Evolutionary conservation across 1,140 invertebrate species (phyloP).

Genomic region (Ceratoteleas bidentatus): DNA sequence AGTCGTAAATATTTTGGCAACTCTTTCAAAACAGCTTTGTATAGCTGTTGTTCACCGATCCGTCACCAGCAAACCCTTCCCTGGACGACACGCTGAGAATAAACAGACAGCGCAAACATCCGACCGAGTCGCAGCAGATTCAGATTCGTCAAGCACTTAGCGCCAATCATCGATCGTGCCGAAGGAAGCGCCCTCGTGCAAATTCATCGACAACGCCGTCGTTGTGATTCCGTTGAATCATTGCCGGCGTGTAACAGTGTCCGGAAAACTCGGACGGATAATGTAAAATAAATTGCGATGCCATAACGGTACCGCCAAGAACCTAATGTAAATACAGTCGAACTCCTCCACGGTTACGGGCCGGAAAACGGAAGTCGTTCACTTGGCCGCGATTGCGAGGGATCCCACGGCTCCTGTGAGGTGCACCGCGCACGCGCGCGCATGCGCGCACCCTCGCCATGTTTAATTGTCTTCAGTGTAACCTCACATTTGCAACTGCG

Average conservation of each 20-base stretch:
- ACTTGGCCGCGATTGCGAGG: conserved; percentile 45
- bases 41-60: conserved; percentile 8
- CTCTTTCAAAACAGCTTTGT: conserved; percentile 16
- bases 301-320: conserved; percentile 1
- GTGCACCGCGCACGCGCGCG: conserved; percentile 23
- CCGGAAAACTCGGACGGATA: not conserved
- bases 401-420: conserved; percentile 16
- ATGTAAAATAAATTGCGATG: conserved; percentile 36
- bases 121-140: not conserved
- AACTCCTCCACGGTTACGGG: conserved; percentile 34
- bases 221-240: too few species aligned
- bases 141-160: too few species aligned
- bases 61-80: conserved; percentile 20
- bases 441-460: conserved; percentile 27
- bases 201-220: too few species aligned
- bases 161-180: too few species aligned
- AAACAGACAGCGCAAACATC: conserved; percentile 1
- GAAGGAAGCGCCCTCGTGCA: too few species aligned
- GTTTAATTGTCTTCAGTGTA: too few species aligned
- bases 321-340: conserved; percentile 46
- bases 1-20: conserved; percentile 30
- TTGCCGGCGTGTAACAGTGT: too few species aligned
- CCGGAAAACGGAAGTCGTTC: conserved; percentile 59
- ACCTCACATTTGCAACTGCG: too few species aligned
- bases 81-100: conserved; percentile 1